These are phyloP conservation scores for Micropoecilia bifurca DNA, from an alignment of 2,797 vertebrate species.

Conservation along the genomic window DNA sequence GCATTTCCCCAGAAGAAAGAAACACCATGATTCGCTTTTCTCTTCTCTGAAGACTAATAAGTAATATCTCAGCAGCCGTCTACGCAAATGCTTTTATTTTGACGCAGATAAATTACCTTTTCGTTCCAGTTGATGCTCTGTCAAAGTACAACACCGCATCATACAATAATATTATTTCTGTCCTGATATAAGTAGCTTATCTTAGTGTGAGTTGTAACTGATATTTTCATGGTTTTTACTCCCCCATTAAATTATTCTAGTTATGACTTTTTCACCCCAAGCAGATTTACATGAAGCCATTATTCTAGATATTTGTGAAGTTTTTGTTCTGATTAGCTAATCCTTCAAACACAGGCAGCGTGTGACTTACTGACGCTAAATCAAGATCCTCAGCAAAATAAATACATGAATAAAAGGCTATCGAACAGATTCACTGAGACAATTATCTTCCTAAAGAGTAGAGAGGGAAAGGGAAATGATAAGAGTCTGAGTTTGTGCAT, in stretches of 20 bases:
- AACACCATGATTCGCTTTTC: constrained; percentile 24
- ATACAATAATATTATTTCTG: constrained; percentile 2
- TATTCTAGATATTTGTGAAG: background rate
- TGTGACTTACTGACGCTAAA: background rate
- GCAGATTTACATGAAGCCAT: background rate
- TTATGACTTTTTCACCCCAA: constrained; percentile 2
- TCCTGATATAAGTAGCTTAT: background rate
- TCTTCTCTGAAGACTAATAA: constrained; percentile 44
- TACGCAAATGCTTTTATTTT: constrained; percentile 33
- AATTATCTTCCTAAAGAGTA: background rate
- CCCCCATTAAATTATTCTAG: background rate
- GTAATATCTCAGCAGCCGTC: constrained; percentile 44
- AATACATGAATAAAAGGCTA: background rate
- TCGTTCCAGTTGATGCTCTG: background rate
- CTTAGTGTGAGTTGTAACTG: background rate
- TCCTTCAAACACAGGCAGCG: background rate
- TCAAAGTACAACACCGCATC: background rate
- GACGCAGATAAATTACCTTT: constrained; percentile 17
- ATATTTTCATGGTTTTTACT: background rate
- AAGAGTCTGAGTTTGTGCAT: background rate
- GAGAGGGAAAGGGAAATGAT: background rate
- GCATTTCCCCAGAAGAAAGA: constrained; percentile 53
- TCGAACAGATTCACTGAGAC: background rate
- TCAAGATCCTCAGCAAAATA: background rate
- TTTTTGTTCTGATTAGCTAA: background rate